These are phyloP conservation scores for Trichonephila clavata DNA, from an alignment of 1,140 invertebrate species.

Conservation along the genomic window DNA sequence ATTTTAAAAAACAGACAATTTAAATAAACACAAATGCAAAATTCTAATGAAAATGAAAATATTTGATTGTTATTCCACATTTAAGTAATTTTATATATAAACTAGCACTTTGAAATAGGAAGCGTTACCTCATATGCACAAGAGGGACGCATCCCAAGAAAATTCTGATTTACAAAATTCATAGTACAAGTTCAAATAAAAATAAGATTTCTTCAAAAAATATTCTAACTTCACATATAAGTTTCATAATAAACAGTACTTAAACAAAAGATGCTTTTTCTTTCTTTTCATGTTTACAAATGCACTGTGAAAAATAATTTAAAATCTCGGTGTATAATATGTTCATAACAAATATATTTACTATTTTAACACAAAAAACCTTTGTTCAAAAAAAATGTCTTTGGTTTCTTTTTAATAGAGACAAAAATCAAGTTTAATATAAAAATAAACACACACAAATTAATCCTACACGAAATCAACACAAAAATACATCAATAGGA, in stretches of 20 bases:
- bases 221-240: background rate
- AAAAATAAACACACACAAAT: slow-evolving; percentile 18
- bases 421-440: slow-evolving; percentile 10
- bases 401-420: slow-evolving; percentile 11
- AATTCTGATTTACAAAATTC: background rate
- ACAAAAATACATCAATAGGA: slow-evolving; percentile 28
- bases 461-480: slow-evolving; percentile 38
- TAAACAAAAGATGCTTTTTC: background rate
- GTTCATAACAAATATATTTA: background rate
- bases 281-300: background rate
- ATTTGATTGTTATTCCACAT: too few relatives aligned
- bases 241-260: background rate
- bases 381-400: slow-evolving; percentile 15
- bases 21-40: background rate
- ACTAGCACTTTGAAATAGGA: too few relatives aligned
- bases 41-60: background rate
- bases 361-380: background rate
- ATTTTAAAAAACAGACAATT: background rate
- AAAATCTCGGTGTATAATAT: background rate
- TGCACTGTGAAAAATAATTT: background rate
- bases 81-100: too few relatives aligned
- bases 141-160: too few relatives aligned
- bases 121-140: too few relatives aligned
- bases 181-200: background rate
- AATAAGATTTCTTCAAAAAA: background rate